Percentiles rank a stretch among this genome's conserved stretches.
phyloP scores from a whole-genome alignment of 2,888 invertebrate genomes.

The Drosophila cognata region DNA sequence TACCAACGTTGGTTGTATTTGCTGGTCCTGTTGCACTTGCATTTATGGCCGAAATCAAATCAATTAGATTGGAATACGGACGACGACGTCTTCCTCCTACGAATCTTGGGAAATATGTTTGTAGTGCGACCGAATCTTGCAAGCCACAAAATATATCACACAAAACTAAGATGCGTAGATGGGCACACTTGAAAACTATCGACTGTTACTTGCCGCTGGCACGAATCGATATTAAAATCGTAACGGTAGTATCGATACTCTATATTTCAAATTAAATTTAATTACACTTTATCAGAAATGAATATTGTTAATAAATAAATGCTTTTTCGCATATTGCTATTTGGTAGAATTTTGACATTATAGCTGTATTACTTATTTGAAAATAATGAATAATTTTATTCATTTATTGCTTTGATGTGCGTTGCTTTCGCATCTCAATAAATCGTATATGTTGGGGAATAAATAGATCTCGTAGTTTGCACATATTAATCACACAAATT shows the following conservation, averaged over 20 bases:
- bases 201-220: background rate
- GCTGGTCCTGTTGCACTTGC: constrained; percentile 60
- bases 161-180: background rate
- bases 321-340: background rate
- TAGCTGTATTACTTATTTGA: background rate
- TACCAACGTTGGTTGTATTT: constrained; percentile 19
- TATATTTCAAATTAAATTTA: background rate
- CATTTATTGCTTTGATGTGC: background rate
- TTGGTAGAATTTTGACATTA: background rate
- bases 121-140: constrained; percentile 29
- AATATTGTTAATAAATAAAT: background rate
- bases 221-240: constrained; percentile 2
- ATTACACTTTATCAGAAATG: background rate
- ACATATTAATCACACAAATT: constrained; percentile 12
- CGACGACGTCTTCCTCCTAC: constrained; percentile 23
- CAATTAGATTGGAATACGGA: constrained; percentile 12
- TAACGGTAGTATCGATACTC: constrained; percentile 5
- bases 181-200: constrained; percentile 10
- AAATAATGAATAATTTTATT: background rate
- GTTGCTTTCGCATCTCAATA: background rate
- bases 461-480: constrained; percentile 4
- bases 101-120: constrained; percentile 27
- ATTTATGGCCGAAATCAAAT: constrained; percentile 51
- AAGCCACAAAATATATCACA: background rate
- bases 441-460: background rate